Evolutionary conservation across 2,113 vertebrate species (phyloP), one percentile per base, ranked within the genome.

Genomic region (Eclectus roratus): DNA sequence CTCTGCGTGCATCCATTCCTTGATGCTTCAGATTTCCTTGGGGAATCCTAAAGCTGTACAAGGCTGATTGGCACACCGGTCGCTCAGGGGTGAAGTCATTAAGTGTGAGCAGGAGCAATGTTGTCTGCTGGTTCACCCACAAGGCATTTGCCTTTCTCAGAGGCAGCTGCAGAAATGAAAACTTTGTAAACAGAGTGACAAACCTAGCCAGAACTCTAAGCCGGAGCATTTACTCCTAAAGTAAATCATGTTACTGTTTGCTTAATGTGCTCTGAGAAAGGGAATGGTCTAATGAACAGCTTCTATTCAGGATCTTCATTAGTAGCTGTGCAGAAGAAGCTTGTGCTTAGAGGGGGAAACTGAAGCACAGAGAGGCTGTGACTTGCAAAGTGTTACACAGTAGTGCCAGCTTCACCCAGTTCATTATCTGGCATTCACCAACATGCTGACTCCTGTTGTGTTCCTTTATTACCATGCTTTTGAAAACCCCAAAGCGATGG

Each of bases 11-110:
- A 31, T 70, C 52, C 50, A 14, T 78, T 74, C 69, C 58, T 63
- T 20, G 33, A 33, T 68, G 80, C 66, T 68, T 82, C 78, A 65
- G 20, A 31, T 82, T 89, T 64, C 87, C 87, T 43, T 43, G 41
- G 76, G 70, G 88, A 56, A 17, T 60, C 15, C 46, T 23, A 1
- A 23, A 8, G 8, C 13, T 35, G n/a, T 58, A 15, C 8, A 1
- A 4, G 12, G 33, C 49, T 1, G 43, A 46, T 9, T 31, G 91
- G 41, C 56, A 66, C 0, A 0, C 11, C 0, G 1, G n/a, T 49
- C 69, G 77, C 82, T 29, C n/a, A 29, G 70, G 17, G 69, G 10
- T 64, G 88, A 85, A 58, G 27, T 92, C 58, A 28, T 19, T 41
- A 18, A 84, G 35, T 0, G 2, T 17, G 66, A 88, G 89, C 71